Evolutionary conservation across 1,140 invertebrate species (phyloP).

Genomic region (Melitaea cinxia): DNA sequence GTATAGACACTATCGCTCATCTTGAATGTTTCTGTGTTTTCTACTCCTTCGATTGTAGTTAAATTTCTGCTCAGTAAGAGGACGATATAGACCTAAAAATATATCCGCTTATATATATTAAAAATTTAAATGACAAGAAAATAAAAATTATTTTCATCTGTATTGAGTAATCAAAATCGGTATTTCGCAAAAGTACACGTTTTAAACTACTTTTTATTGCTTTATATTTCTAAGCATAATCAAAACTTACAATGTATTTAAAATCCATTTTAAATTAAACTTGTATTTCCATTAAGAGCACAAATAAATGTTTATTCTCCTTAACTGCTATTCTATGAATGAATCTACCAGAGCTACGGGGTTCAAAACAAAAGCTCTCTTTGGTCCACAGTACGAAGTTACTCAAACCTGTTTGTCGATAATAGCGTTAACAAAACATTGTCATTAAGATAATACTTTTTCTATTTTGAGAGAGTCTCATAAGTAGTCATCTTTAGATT

Average conservation of each 20-base stretch:
- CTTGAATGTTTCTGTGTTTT: constrained; percentile 44
- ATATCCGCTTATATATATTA: background rate
- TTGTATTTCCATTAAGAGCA: constrained; percentile 46
- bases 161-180: too few relatives aligned
- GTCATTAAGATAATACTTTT: constrained; percentile 60
- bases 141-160: too few relatives aligned
- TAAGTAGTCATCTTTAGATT: background rate
- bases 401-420: constrained; percentile 73
- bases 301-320: constrained; percentile 53
- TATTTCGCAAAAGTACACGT: too few relatives aligned
- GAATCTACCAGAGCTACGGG: constrained; percentile 40
- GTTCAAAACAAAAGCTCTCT: constrained; percentile 62
- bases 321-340: constrained; percentile 66
- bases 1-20: constrained; percentile 57
- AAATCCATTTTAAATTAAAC: constrained; percentile 52
- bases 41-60: constrained; percentile 29
- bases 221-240: background rate
- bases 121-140: constrained; percentile 14
- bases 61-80: constrained; percentile 49
- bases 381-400: constrained; percentile 69
- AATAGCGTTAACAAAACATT: constrained; percentile 67
- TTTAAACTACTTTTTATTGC: too few relatives aligned
- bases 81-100: constrained; percentile 52
- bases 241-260: constrained; percentile 57
- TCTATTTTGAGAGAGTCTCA: constrained; percentile 35